Conservation (phyloP, 2,797 vertebrate species). For the Lithobates pipiens region DNA sequence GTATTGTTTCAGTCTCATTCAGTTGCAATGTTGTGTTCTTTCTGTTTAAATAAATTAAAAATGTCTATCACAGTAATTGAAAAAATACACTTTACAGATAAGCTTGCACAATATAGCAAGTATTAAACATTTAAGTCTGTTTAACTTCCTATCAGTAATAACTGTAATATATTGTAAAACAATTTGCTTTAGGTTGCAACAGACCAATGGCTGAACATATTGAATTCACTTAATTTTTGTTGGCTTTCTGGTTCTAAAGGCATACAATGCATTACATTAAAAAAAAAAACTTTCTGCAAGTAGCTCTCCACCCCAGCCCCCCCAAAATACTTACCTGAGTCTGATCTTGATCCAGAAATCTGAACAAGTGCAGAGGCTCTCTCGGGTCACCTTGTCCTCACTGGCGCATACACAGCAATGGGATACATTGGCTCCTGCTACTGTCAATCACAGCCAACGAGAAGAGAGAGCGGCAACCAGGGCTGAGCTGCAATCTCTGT, state of each 20-base stretch:
- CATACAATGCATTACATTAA: too few species aligned
- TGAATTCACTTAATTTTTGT: conserved; percentile 23
- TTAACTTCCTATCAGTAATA: conserved; percentile 49
- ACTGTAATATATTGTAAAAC: conserved; percentile 46
- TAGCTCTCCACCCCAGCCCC: too few species aligned
- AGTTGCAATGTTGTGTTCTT: conserved; percentile 31
- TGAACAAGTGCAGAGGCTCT: too few species aligned
- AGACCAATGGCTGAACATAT: conserved; percentile 22
- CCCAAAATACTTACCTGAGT: too few species aligned
- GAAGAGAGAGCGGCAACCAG: too few species aligned
- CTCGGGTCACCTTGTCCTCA: too few species aligned
- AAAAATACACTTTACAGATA: conserved; percentile 56
- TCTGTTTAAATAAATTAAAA: conserved; percentile 58
- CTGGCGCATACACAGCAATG: too few species aligned
- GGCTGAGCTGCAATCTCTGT: too few species aligned
- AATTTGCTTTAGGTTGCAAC: conserved; percentile 28
- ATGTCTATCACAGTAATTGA: conserved; percentile 59
- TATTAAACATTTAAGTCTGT: conserved; percentile 54
- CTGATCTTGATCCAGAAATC: too few species aligned
- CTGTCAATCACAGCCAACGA: too few species aligned
- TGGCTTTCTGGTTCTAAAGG: conserved; percentile 13
- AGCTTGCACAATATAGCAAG: conserved; percentile 39
- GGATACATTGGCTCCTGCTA: too few species aligned
- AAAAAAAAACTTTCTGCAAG: too few species aligned
- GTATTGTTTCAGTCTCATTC: conserved; percentile 44